These are phyloP conservation scores for Acromyrmex heyeri DNA, from an alignment of 1,140 invertebrate genomes.

Conservation along the genomic window DNA sequence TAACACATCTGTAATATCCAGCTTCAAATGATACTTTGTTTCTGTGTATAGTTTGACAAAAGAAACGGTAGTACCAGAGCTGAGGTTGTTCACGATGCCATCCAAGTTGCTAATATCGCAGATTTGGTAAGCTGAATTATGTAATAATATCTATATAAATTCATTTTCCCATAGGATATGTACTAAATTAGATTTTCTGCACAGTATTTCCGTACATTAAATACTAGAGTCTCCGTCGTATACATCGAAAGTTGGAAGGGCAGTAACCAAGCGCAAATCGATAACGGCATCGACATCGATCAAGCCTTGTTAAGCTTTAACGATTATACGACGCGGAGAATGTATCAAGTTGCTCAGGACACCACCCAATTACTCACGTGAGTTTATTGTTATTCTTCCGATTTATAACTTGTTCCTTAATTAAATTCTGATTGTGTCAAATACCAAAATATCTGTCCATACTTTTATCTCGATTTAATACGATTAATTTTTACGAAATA, in stretches of 20 bases:
- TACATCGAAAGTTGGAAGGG: conserved; percentile 99
- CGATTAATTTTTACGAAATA: not conserved
- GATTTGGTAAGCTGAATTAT: conserved; percentile 91
- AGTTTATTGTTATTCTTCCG: conserved; percentile 82
- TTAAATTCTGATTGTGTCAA: too few species aligned
- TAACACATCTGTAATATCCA: not conserved
- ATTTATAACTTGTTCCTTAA: not conserved
- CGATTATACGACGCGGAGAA: conserved; percentile 93
- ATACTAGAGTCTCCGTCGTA: conserved; percentile 96
- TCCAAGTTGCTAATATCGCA: conserved; percentile 98
- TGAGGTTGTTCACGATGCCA: conserved; percentile 97
- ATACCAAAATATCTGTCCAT: too few species aligned
- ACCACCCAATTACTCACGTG: conserved; percentile 97
- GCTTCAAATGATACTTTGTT: conserved; percentile 11
- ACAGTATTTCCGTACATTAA: conserved; percentile 97
- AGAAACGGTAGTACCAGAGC: conserved; percentile 95
- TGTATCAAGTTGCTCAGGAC: conserved; percentile 94
- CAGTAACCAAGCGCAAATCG: conserved; percentile 93
- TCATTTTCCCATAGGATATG: not conserved
- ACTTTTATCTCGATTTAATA: not conserved
- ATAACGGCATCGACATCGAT: conserved; percentile 94
- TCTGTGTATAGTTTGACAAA: conserved; percentile 91
- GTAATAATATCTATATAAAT: not conserved
- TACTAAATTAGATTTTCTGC: conserved; percentile 21
- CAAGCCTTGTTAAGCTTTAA: conserved; percentile 95